phyloP scores from a whole-genome alignment of 2,797 vertebrate species.

The Sebastes steindachneri region DNA sequence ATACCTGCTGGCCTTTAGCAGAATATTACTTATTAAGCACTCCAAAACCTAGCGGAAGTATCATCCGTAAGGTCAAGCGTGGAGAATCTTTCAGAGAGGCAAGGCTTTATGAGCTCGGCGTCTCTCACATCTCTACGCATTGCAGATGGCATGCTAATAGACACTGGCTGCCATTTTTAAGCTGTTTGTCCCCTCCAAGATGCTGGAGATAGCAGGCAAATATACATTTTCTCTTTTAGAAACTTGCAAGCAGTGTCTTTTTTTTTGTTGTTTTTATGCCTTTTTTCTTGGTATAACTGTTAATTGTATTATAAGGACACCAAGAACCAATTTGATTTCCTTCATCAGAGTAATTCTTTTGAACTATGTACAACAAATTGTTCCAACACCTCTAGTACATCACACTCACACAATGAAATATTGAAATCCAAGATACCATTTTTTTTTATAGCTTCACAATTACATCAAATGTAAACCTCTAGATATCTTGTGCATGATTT shows the following conservation, averaged over 20 bases:
- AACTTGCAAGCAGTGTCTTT: background rate
- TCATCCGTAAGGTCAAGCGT: slow-evolving; percentile 84
- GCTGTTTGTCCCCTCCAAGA: slow-evolving; percentile 38
- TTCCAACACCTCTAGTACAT: background rate
- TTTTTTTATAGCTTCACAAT: background rate
- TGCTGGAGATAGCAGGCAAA: background rate
- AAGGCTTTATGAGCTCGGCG: slow-evolving; percentile 75
- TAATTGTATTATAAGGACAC: background rate
- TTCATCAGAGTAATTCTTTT: background rate
- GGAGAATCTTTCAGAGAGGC: slow-evolving; percentile 79
- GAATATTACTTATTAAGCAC: slow-evolving; percentile 83
- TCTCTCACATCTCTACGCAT: slow-evolving; percentile 66
- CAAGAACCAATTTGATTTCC: background rate
- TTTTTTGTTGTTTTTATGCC: background rate
- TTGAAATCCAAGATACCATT: background rate
- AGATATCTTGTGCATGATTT: background rate
- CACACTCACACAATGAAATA: background rate
- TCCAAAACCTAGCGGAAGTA: slow-evolving; percentile 81
- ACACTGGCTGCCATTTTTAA: slow-evolving; percentile 49
- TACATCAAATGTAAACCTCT: background rate
- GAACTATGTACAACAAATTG: background rate
- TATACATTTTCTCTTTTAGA: background rate
- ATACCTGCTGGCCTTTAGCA: slow-evolving; percentile 83
- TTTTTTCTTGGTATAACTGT: background rate
- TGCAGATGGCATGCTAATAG: slow-evolving; percentile 78